phyloP scores from a whole-genome alignment of 37 sponge, comb jelly and placozoan species.

The Tethya wilhelma region DNA sequence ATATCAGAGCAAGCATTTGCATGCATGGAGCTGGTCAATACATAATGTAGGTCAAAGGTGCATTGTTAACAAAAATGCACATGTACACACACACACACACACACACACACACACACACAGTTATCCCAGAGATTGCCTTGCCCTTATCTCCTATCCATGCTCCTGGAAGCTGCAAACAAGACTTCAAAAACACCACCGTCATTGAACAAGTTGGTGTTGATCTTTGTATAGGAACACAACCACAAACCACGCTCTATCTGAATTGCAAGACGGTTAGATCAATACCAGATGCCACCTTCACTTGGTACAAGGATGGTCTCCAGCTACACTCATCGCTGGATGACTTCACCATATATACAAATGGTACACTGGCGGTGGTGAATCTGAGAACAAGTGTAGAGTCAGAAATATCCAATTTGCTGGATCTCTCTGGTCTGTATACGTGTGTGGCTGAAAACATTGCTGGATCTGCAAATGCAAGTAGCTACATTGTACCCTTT shows the following conservation, averaged over 20 bases:
- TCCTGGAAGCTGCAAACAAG: background rate
- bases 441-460: conserved; percentile 2
- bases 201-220: background rate
- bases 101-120: too few species aligned
- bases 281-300: background rate
- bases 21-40: too few species aligned
- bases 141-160: background rate
- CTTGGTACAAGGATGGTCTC: background rate
- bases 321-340: background rate
- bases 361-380: background rate
- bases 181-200: too few species aligned
- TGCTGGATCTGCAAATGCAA: background rate
- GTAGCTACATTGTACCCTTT: conserved; percentile 1
- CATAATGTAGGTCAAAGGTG: too few species aligned
- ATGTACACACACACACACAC: too few species aligned
- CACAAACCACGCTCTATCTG: background rate
- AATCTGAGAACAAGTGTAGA: background rate
- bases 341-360: background rate
- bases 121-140: background rate
- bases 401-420: background rate
- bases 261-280: background rate
- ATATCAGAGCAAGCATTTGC: too few species aligned
- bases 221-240: background rate
- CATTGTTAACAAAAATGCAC: too few species aligned
- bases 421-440: background rate